Conservation (phyloP, 2,888 invertebrate genomes). For the Linyphia triangularis region DNA sequence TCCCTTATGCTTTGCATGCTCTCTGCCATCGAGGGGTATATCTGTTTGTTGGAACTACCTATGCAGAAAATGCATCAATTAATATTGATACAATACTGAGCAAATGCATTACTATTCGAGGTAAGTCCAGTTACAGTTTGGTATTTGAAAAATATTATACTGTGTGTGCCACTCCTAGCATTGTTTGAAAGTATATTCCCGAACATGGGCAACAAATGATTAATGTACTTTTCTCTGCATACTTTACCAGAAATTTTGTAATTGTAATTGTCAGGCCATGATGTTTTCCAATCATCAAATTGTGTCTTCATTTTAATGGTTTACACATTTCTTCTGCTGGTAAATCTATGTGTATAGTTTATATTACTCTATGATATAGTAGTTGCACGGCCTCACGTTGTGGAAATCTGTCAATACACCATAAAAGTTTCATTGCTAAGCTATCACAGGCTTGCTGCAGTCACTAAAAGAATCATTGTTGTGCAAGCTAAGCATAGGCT, state of each 20-base stretch:
- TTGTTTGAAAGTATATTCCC: not conserved
- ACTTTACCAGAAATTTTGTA: not conserved
- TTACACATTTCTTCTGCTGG: no score
- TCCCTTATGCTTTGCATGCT: slow-evolving; percentile 67
- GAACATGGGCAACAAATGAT: not conserved
- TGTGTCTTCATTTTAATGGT: no score
- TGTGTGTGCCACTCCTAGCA: not conserved
- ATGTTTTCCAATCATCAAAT: no score
- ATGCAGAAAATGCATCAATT: slow-evolving; percentile 41
- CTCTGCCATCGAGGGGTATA: slow-evolving; percentile 74
- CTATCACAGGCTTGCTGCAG: no score
- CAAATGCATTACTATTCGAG: slow-evolving; percentile 74
- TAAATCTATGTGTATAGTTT: no score
- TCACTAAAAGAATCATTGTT: no score
- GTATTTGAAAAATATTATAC: not conserved
- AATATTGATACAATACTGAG: slow-evolving; percentile 64
- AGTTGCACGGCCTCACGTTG: no score
- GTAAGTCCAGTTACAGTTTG: slow-evolving; percentile 29
- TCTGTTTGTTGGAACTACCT: slow-evolving; percentile 65
- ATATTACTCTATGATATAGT: no score
- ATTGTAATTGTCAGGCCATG: not conserved
- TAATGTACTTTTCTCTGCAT: not conserved
- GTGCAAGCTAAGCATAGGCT: no score
- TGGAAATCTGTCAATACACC: no score
- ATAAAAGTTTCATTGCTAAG: no score